Evolutionary conservation across 2,113 vertebrate species (phyloP).

Genomic region (Otus sunia): DNA sequence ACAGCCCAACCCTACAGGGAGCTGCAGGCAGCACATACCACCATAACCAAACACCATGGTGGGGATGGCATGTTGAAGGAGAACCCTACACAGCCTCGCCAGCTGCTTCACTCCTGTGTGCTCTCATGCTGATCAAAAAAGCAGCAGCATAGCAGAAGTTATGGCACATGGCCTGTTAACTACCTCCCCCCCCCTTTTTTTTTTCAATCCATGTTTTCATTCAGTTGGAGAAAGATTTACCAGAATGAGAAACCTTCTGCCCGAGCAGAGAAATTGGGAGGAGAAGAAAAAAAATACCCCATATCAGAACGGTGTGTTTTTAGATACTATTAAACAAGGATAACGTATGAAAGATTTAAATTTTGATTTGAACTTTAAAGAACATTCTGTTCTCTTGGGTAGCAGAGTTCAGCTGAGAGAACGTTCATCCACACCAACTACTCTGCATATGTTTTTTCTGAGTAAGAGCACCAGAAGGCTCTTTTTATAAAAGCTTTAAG

Average conservation of each 20-base stretch:
- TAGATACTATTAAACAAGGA: background rate
- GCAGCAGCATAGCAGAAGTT: background rate
- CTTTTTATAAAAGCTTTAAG: background rate
- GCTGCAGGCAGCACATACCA: accelerated
- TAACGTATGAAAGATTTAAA: background rate
- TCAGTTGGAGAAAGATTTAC: background rate
- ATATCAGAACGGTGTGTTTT: background rate
- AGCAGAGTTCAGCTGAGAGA: background rate
- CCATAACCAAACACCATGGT: accelerated
- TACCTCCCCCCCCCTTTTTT: accelerated
- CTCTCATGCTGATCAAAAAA: background rate
- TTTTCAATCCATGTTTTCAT: background rate
- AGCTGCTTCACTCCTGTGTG: background rate
- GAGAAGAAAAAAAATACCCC: too few relatives aligned
- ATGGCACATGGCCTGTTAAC: background rate
- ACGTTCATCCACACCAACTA: background rate
- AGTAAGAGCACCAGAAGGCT: background rate
- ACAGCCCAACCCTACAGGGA: background rate
- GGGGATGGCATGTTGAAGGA: accelerated
- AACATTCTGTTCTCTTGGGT: background rate
- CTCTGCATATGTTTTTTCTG: background rate
- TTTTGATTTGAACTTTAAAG: background rate
- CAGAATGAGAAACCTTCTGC: background rate
- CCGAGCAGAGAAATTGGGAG: background rate
- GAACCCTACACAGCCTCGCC: accelerated